Base-by-base conservation (phyloP, 2,797 vertebrate genomes). In the Cynodonichthys magdalenae region DNA sequence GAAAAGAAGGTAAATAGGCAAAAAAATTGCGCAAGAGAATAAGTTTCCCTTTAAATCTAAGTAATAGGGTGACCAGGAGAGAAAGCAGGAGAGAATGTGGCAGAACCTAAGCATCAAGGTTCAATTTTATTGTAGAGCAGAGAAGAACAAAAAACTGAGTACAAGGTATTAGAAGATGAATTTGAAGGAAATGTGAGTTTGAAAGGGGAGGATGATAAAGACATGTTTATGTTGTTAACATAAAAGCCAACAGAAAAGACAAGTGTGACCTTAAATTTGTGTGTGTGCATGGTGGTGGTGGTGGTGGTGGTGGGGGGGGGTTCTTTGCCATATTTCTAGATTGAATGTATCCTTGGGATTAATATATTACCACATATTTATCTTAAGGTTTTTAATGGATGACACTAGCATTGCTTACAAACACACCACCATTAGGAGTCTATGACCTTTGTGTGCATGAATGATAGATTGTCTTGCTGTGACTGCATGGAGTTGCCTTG, bases 381-480 rank as follows among this genome's bases (percentile, higher is more conserved):
- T 73, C 72, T 74, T 70, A 76, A 80, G 84, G 79, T 87, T 89
- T 89, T 90, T 88, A 87, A 87, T 79, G 82, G 87, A 91, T 91
- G 85, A 87, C 86, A 90, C 89, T 90, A 91, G 86, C 87, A 90
- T 91, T 84, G 74, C 77, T 76, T 82, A 87, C 82, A 90, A 87
- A 89, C 81, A 72, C 64, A 52, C 62, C 5, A 27, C 74, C 81
- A 81, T 89, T 85, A 84, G 75, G 68, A 80, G 77, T 80, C 78
- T 55, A 12, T 84, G 84, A 91, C 90, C 91, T 83, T 80, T 84
- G 80, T 66, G 31, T 82, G 66, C 24, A n/a, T 89, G 88, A 90
- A 88, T 89, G 87, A 92, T 91, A 80, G 87, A 82, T 83, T 76
- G 80, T 85, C 86, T 90, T 87, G 87, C 83, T 83, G 75, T 18